Conservation (phyloP, 2,113 vertebrate species). For the Cephalophus harveyi region DNA sequence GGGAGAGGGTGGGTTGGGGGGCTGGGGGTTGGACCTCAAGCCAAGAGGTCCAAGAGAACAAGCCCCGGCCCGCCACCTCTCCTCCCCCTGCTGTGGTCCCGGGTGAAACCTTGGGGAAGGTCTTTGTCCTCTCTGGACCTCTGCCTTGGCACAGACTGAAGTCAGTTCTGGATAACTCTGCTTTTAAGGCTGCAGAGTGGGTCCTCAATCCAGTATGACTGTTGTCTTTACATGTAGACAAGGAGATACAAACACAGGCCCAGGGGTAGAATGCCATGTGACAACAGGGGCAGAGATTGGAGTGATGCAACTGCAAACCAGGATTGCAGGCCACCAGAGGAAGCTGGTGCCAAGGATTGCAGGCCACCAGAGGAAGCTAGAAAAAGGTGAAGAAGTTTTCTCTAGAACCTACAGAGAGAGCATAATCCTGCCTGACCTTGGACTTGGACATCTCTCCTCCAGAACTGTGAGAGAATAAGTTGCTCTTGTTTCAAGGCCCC, state of each 20-base stretch:
- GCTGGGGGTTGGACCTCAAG: background rate
- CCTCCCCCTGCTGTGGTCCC: background rate
- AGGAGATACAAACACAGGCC: background rate
- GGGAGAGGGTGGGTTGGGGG: background rate
- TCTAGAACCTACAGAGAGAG: background rate
- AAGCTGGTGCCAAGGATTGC: background rate
- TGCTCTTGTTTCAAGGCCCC: background rate
- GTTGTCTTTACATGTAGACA: background rate
- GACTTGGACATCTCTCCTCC: background rate
- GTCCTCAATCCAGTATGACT: background rate
- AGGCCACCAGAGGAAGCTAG: background rate
- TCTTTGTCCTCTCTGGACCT: background rate
- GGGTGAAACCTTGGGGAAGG: background rate
- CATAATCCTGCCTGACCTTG: background rate
- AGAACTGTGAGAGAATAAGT: background rate
- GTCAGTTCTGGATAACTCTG: background rate
- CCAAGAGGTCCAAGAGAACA: too few relatives aligned
- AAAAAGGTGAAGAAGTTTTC: background rate
- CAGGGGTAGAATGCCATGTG: too few relatives aligned
- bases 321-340: background rate
- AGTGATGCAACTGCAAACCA: background rate
- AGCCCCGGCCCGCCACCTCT: background rate
- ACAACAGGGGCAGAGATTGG: background rate
- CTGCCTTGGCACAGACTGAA: background rate
- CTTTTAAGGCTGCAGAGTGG: background rate